Conservation (phyloP, 1,140 invertebrate species). For the Luehdorfia chinensis region DNA sequence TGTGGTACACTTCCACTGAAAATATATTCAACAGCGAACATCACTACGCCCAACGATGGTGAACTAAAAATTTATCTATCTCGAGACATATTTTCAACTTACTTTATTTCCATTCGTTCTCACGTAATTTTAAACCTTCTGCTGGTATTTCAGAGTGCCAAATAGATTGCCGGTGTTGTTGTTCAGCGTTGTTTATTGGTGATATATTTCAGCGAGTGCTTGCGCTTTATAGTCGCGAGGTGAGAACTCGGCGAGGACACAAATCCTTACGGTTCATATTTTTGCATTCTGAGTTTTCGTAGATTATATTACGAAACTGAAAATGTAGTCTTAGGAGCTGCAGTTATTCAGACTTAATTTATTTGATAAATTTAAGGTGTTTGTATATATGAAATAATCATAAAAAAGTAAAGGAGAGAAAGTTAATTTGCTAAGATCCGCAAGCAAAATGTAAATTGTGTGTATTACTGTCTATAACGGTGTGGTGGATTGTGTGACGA, state of each 20-base stretch:
- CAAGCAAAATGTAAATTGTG: too few relatives aligned
- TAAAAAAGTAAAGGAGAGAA: too few relatives aligned
- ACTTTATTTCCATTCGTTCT: slow-evolving; percentile 19
- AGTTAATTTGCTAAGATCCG: too few relatives aligned
- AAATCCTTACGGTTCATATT: slow-evolving; percentile 39
- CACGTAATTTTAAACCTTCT: slow-evolving; percentile 18
- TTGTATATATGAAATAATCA: too few relatives aligned
- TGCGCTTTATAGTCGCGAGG: slow-evolving; percentile 31
- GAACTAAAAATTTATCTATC: slow-evolving; percentile 33
- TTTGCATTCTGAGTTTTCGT: slow-evolving; percentile 19
- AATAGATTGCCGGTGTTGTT: slow-evolving; percentile 4
- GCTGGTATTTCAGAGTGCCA: slow-evolving; percentile 4
- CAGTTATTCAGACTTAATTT: too few relatives aligned
- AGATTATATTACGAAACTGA: slow-evolving; percentile 1
- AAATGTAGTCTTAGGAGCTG: too few relatives aligned
- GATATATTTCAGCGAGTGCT: slow-evolving; percentile 33
- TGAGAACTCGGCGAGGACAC: slow-evolving; percentile 20
- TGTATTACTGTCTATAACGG: too few relatives aligned
- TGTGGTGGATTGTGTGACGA: too few relatives aligned
- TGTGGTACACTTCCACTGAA: too few relatives aligned
- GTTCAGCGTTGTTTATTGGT: slow-evolving; percentile 35
- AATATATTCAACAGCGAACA: too few relatives aligned
- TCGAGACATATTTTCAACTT: slow-evolving; percentile 33
- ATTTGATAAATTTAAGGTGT: too few relatives aligned
- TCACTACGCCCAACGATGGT: slow-evolving; percentile 20